Evolutionary conservation across 2,797 vertebrate species (phyloP), one percentile per base, ranked within the genome.

Genomic region (Enteromius mattozi): DNA sequence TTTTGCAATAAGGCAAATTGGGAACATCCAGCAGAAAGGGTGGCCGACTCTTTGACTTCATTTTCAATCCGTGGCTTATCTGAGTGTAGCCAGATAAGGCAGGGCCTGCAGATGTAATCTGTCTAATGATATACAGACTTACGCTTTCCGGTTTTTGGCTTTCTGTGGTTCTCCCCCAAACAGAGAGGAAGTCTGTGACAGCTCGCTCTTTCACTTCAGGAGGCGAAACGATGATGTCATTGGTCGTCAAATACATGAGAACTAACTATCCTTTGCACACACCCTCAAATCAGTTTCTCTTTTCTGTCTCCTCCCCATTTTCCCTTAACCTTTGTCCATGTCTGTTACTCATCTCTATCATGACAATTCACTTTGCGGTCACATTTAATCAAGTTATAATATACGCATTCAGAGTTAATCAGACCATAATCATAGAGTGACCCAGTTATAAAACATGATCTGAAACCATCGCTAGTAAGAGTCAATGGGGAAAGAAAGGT

Each of bases 61-160:
- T 45, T 74, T 79, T 72, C 69, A 83, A 66, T 86, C 81, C 69
- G 6, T 42, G 27, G 19, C 69, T 83, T 86, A 83, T 86, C 76
- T 21, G 85, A 79, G 27, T 66, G 12, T 74, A 63, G 56, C 24
- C 75, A 74, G 65, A 78, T 82, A 77, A 78, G 66, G 40, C 51
- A 78, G 74, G 76, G 51, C 42, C 74, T 82, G 74, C 68, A 83
- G 81, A 86, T 83, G 81, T 82, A 83, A 86, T 75, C 85, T 76
- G 81, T 74, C 59, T 86, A 83, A 86, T 86, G 81, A 86, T 83
- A 75, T 83, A 75, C 71, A 75, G 69, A 83, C 45, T 75, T 74
- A 75, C 71, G 35, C 17, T 84, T 78, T 84, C 66, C 40, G 66
- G 65, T 71, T 51, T 75, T 75, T 82, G 47, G 81, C 27, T 33